A percentile compares a stretch with the other conserved stretches of the same genome.
Evolutionary conservation across 2,797 vertebrate species (phyloP).

Genomic region (Lagocephalus sceleratus): DNA sequence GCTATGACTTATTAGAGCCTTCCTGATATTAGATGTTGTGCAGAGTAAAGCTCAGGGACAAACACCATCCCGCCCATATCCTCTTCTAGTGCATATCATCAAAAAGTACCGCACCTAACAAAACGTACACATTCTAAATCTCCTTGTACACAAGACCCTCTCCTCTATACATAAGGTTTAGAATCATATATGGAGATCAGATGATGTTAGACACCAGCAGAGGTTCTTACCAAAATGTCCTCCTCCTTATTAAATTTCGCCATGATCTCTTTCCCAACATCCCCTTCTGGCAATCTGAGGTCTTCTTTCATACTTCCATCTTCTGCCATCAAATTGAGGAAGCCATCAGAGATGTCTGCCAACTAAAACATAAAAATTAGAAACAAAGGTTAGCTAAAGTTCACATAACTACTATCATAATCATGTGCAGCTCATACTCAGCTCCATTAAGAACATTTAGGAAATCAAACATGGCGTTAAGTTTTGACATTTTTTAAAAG

Average conservation of each 20-base stretch:
- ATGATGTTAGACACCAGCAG: too few species aligned
- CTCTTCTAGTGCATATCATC: too few species aligned
- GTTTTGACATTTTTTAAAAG: neutral
- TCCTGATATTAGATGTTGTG: too few species aligned
- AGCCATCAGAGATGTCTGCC: constrained; percentile 80
- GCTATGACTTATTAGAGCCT: too few species aligned
- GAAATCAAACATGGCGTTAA: neutral
- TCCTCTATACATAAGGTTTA: too few species aligned
- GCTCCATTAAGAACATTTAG: neutral
- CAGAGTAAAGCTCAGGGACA: too few species aligned
- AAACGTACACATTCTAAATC: too few species aligned
- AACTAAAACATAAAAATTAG: constrained; percentile 63
- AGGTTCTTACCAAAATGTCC: constrained; percentile 75
- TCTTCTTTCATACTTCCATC: constrained; percentile 83
- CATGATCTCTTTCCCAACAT: constrained; percentile 87
- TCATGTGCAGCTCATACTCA: neutral
- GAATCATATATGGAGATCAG: too few species aligned
- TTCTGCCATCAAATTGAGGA: constrained; percentile 84
- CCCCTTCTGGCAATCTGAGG: constrained; percentile 83
- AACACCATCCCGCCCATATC: too few species aligned
- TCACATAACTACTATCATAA: too few species aligned
- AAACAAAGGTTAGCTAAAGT: neutral
- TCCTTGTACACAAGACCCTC: too few species aligned
- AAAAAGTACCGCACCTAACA: too few species aligned
- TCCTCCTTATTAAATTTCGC: constrained; percentile 78